These are phyloP conservation scores for Chinchilla lanigera DNA, from an alignment of 2,113 vertebrate genomes.

Conservation along the genomic window DNA sequence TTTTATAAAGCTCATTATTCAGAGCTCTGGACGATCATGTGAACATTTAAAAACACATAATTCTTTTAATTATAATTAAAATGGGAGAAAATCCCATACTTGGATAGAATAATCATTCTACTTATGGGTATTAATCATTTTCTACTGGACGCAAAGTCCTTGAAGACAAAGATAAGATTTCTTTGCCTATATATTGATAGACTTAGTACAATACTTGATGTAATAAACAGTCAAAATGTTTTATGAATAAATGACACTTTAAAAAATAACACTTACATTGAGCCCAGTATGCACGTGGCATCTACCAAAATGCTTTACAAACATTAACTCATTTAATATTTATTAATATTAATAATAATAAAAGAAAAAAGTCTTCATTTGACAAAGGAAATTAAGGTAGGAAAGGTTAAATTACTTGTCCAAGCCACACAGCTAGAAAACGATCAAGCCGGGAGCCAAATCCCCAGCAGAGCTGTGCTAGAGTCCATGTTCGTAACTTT, in stretches of 20 bases:
- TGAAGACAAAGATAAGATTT: not conserved
- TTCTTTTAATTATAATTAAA: constrained; percentile 59
- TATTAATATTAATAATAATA: not conserved
- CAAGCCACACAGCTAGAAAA: not conserved
- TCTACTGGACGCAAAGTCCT: constrained; percentile 36
- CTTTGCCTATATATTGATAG: constrained; percentile 3
- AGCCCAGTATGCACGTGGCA: constrained; percentile 25
- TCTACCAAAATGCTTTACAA: constrained; percentile 18
- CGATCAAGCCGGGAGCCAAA: not conserved
- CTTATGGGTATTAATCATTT: constrained; percentile 1
- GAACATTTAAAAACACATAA: constrained; percentile 25
- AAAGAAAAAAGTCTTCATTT: not conserved
- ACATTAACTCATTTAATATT: constrained; percentile 46
- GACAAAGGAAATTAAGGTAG: constrained; percentile 30
- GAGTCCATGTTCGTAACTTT: not conserved
- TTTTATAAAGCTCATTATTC: not conserved
- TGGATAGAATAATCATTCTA: constrained; percentile 15
- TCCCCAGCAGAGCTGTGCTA: not conserved
- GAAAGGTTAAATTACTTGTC: constrained; percentile 45
- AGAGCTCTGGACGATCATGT: constrained; percentile 19
- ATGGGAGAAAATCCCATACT: not conserved
- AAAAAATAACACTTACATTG: constrained; percentile 58
- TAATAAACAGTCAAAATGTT: constrained; percentile 44
- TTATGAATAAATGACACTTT: constrained; percentile 60
- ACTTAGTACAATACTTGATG: not conserved